phyloP scores from a whole-genome alignment of 2,888 invertebrate species.

The Caenorhabditis wallacei region DNA sequence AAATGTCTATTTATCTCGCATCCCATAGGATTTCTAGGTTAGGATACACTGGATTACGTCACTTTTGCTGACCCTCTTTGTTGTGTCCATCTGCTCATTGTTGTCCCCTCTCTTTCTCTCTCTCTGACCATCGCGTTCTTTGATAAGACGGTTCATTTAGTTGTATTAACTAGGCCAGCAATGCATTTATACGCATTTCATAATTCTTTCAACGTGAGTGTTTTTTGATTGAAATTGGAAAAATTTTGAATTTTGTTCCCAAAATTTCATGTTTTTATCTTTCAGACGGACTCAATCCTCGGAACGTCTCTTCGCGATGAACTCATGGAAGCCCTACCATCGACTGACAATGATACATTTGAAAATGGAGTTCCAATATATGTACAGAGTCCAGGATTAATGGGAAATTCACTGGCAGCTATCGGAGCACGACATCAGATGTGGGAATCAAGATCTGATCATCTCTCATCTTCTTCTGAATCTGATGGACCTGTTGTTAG shows the following conservation, averaged over 20 bases:
- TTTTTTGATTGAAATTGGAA: background rate
- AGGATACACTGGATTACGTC: slow-evolving; percentile 23
- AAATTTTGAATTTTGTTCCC: background rate
- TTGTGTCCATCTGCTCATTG: slow-evolving; percentile 8
- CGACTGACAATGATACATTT: slow-evolving; percentile 43
- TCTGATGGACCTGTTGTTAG: slow-evolving; percentile 67
- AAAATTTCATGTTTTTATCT: too few species aligned
- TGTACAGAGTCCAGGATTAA: slow-evolving; percentile 49
- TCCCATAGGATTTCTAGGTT: background rate
- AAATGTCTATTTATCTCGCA: background rate
- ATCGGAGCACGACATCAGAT: slow-evolving; percentile 61
- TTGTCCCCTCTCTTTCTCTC: background rate
- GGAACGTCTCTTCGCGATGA: slow-evolving; percentile 77
- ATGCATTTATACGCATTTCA: too few species aligned
- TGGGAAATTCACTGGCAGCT: slow-evolving; percentile 64
- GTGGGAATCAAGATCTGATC: slow-evolving; percentile 61
- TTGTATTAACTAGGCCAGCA: too few species aligned
- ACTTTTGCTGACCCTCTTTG: slow-evolving; percentile 5
- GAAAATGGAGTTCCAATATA: slow-evolving; percentile 57
- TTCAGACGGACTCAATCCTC: slow-evolving; percentile 58
- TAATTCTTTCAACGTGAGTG: too few species aligned
- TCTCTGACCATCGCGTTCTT: background rate
- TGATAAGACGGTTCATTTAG: slow-evolving; percentile 1
- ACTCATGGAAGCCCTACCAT: slow-evolving; percentile 62
- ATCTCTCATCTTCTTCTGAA: slow-evolving; percentile 67